phyloP scores from a whole-genome alignment of 2,797 vertebrate species.

The Aeoliscus strigatus region DNA sequence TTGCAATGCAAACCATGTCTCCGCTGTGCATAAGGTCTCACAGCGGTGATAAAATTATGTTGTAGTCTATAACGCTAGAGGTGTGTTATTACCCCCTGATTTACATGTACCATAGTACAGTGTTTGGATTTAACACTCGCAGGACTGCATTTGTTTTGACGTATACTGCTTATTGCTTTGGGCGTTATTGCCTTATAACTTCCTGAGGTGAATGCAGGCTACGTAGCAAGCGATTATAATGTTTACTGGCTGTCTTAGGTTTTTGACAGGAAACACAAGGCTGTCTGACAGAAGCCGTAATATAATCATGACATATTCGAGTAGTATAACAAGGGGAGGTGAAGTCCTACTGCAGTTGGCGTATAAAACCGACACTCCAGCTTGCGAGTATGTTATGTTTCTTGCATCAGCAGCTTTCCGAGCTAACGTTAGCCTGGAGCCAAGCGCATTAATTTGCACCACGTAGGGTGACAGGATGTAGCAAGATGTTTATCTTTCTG shows the following conservation, averaged over 20 bases:
- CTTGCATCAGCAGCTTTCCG: slow-evolving; percentile 65
- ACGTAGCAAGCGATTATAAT: slow-evolving; percentile 20
- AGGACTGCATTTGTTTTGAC: slow-evolving; percentile 1
- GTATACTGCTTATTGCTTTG: slow-evolving; percentile 3
- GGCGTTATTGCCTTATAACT: slow-evolving; percentile 32
- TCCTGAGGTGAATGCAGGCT: slow-evolving; percentile 16
- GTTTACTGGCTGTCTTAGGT: slow-evolving; percentile 30
- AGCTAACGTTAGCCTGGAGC: slow-evolving; percentile 44
- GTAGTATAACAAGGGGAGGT: slow-evolving; percentile 12
- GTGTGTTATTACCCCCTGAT: too few species aligned
- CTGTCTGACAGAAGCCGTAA: too few species aligned
- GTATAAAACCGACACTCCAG: slow-evolving; percentile 28
- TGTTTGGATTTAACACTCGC: neutral
- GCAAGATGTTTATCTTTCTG: slow-evolving; percentile 12
- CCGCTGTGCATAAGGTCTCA: slow-evolving; percentile 26
- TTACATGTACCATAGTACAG: neutral
- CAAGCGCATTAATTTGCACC: slow-evolving; percentile 37
- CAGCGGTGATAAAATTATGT: slow-evolving; percentile 46
- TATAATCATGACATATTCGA: too few species aligned
- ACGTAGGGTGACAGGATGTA: slow-evolving; percentile 11
- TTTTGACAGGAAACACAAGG: neutral
- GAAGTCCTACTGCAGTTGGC: slow-evolving; percentile 43
- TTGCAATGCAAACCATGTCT: slow-evolving; percentile 54
- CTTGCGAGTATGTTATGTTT: slow-evolving; percentile 50
- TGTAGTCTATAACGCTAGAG: slow-evolving; percentile 1